These are phyloP conservation scores for Alaudala cheleensis DNA, from an alignment of 2,113 vertebrate genomes.

Conservation along the genomic window DNA sequence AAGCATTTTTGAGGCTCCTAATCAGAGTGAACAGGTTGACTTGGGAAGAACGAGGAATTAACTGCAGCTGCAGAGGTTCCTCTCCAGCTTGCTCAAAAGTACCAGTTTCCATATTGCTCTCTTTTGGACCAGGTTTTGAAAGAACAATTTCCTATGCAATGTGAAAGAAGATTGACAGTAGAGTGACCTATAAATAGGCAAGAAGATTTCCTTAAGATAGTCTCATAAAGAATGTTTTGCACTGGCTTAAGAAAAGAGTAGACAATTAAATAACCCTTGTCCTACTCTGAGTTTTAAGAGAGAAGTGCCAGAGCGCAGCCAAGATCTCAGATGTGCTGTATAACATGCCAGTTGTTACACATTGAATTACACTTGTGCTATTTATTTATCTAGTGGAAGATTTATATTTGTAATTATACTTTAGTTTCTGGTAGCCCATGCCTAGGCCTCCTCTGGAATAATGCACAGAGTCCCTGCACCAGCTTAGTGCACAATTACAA, in stretches of 20 bases:
- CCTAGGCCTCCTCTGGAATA: neutral
- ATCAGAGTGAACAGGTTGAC: neutral
- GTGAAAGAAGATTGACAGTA: neutral
- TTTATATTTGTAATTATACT: neutral
- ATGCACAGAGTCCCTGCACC: rapidly evolving
- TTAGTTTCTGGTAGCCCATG: neutral
- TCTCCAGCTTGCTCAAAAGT: neutral
- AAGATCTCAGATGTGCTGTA: neutral
- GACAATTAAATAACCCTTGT: neutral
- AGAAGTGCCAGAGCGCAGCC: neutral
- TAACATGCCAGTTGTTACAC: neutral
- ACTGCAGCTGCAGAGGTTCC: neutral
- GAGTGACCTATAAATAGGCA: neutral
- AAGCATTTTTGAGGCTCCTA: neutral
- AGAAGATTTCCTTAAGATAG: neutral
- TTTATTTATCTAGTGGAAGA: neutral
- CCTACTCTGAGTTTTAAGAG: neutral
- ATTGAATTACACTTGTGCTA: neutral
- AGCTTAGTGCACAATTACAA: neutral
- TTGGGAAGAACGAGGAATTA: neutral
- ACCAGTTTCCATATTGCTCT: neutral
- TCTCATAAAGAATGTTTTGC: neutral
- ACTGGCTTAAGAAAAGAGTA: neutral
- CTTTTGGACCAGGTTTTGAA: neutral
- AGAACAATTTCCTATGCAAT: neutral